These are phyloP conservation scores for Anhinga rufa DNA, from an alignment of 2,113 vertebrate species.

Conservation along the genomic window DNA sequence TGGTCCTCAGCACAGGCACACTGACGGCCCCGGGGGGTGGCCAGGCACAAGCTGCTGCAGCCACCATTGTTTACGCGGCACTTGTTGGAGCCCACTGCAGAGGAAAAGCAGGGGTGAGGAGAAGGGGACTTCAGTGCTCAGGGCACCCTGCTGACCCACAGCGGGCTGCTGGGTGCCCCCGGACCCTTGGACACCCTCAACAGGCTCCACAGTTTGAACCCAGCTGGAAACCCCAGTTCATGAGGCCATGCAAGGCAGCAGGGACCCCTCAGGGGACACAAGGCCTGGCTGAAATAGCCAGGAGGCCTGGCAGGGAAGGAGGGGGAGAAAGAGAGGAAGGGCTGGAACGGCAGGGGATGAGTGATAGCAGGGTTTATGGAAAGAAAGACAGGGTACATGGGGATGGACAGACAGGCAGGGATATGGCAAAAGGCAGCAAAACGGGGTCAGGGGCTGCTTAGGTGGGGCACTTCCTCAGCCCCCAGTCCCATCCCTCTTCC, in stretches of 20 bases:
- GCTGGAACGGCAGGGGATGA: neutral
- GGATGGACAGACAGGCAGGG: neutral
- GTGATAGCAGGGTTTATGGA: accelerated
- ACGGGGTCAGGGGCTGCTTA: neutral
- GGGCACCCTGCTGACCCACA: accelerated
- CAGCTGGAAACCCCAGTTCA: neutral
- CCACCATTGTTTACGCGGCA: conserved; percentile 91
- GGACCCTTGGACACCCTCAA: neutral
- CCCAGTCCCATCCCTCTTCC: neutral
- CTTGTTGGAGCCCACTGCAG: conserved; percentile 82
- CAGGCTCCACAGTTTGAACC: neutral
- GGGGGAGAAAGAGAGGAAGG: neutral
- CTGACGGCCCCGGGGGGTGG: conserved; percentile 82
- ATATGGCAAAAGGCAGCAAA: neutral
- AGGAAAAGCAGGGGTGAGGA: neutral
- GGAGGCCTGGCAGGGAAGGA: neutral
- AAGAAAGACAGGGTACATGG: accelerated
- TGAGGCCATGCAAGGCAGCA: accelerated
- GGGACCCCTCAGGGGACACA: neutral
- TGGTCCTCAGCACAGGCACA: conserved; percentile 95
- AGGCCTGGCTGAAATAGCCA: neutral
- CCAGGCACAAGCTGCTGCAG: conserved; percentile 94
- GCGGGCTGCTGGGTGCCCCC: neutral
- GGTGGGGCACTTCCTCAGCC: neutral
- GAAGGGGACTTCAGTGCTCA: neutral